Base-by-base conservation (phyloP, 1,140 invertebrate genomes). In the Lycorma delicatula region DNA sequence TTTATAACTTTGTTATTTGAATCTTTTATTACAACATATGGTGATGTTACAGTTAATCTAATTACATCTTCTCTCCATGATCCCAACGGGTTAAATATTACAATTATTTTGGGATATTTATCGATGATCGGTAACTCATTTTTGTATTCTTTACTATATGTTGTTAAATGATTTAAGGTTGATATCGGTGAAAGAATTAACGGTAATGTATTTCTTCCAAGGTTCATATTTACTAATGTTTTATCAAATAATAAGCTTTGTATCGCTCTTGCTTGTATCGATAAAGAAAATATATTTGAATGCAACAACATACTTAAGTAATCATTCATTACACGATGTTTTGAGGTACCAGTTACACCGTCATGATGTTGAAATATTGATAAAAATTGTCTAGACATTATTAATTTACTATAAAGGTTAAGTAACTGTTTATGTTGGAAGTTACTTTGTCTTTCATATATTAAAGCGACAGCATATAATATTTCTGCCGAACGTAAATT, bases 311-410 rank as follows among this genome's bases (percentile, higher is more conserved):
- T 90, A 23, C 87, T 74, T 0, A 88, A 89, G 66, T 93, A 95
- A 67, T 95, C 91, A 44, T 85, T 81, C 91, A 94, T 94, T 0
- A 94, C 91, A 56, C 80, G 81, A 0, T 84, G 81, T 70, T 92
- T 95, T 0, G 91, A 93, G 0, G 93, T 97, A 1, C 95, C 95
- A 0, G 95, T 97, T 25, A 97, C 95, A 4, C 90, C 94, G 68
- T 98, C 94, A 69, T 98, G 95, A 72, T 98, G 95, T 71, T 97
- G 93, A 67, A 97, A 97, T 1, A 97, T 74, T 0, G 84, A 93
- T 46, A 97, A 72, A 69, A 86, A 83, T 46, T 86, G 74, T 52
- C 89, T 74, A 0, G 89, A 86, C 16, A 78, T 79, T 1, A 88
- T 83, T 29, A 94, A 70, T 60, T 87, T 86, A 64, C 89, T 86